These are phyloP conservation scores for Drosophila fulvimacula DNA, from an alignment of 2,888 invertebrate species.

Conservation along the genomic window DNA sequence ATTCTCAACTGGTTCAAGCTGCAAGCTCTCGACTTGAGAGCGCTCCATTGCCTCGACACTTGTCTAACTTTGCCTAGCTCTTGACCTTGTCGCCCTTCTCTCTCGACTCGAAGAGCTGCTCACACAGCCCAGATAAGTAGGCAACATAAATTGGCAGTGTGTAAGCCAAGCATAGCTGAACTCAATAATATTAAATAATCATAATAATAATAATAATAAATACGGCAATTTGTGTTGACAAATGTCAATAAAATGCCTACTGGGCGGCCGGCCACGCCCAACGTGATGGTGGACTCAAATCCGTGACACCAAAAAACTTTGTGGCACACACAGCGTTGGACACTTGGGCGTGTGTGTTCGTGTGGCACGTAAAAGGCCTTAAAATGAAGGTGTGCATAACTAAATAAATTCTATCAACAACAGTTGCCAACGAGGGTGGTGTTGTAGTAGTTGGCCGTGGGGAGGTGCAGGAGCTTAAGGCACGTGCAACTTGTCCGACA, in stretches of 20 bases:
- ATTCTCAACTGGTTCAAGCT: background rate
- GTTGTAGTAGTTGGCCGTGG: background rate
- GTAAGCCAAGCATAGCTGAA: background rate
- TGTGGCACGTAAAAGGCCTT: constrained; percentile 75
- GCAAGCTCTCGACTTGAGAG: background rate
- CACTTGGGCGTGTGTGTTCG: constrained; percentile 61
- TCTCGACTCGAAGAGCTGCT: background rate
- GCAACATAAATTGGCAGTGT: background rate
- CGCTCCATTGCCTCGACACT: background rate
- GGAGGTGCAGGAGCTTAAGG: background rate
- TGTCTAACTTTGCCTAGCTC: background rate
- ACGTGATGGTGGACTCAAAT: constrained; percentile 16
- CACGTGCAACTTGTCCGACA: constrained; percentile 50
- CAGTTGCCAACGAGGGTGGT: constrained; percentile 40
- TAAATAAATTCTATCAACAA: constrained; percentile 78
- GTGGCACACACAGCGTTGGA: constrained; percentile 25
- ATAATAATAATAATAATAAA: constrained; percentile 13
- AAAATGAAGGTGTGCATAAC: constrained; percentile 80
- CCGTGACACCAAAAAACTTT: constrained; percentile 53
- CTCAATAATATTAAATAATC: constrained; percentile 13
- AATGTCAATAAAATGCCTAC: constrained; percentile 44
- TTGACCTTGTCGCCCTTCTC: background rate
- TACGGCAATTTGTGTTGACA: constrained; percentile 29
- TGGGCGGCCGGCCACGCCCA: constrained; percentile 18
- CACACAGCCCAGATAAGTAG: constrained; percentile 4